phyloP scores from a whole-genome alignment of 2,113 vertebrate genomes.

The Fulica atra region DNA sequence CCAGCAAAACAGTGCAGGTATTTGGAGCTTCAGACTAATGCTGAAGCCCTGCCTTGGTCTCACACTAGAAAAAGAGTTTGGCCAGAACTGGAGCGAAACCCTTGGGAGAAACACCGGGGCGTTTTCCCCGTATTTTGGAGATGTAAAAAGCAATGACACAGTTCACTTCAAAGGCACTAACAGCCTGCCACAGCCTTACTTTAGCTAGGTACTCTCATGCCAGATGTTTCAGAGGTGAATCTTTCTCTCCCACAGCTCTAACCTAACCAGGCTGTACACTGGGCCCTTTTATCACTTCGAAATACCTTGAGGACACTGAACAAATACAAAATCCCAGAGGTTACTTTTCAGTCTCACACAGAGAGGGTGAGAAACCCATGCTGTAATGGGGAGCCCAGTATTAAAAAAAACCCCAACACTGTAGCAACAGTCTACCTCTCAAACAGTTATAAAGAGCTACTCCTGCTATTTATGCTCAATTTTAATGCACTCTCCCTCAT shows the following conservation, averaged over 20 bases:
- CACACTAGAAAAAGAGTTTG: not conserved
- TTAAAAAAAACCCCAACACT: not conserved
- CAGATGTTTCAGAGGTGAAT: not conserved
- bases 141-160: not conserved
- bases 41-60: not conserved
- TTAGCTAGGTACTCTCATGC: not conserved
- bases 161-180: not conserved
- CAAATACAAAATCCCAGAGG: not conserved
- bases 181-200: not conserved
- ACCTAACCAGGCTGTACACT: not conserved
- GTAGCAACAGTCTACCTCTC: not conserved
- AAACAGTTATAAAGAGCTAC: not conserved
- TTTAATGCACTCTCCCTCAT: not conserved
- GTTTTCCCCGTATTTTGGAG: not conserved
- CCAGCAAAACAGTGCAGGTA: not conserved
- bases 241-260: not conserved
- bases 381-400: not conserved
- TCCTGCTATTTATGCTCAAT: not conserved
- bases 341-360: not conserved
- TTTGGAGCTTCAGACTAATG: not conserved
- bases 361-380: not conserved
- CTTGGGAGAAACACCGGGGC: not conserved
- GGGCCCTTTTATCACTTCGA: not conserved
- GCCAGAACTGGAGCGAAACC: not conserved
- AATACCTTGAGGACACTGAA: not conserved